Base-by-base conservation (phyloP, 2,113 vertebrate species). In the Pteropus alecto region DNA sequence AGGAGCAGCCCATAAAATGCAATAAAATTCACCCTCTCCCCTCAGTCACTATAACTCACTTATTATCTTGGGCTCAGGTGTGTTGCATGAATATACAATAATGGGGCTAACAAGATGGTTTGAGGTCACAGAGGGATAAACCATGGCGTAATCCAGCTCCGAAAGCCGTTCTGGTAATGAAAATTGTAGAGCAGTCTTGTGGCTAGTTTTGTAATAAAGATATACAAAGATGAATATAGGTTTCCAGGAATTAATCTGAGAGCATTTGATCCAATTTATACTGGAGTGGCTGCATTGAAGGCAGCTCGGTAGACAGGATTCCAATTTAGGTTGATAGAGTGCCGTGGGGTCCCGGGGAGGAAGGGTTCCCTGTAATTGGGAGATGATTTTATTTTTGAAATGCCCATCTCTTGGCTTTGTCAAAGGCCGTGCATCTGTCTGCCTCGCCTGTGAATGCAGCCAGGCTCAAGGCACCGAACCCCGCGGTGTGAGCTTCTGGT, bases 231-330 rank as follows among this genome's bases (percentile, higher is more conserved):
- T 92, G 94, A 94, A 98, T 96, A 54, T 56, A 92, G 95, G 94
- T 97, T 98, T 96, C 84, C 76, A 1, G 81, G 82, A 96, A 95
- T 98, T 94, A 98, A 98, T 98, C 97, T 97, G 96, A 98, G 95
- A 98, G 97, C 97, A 94, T 98, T 98, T 98, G 97, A 98, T 98
- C 97, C 98, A 98, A 97, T 98, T 98, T 98, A 95, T 97, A 87
- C 97, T 97, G 95, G 96, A 98, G 98, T 95, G 97, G 95, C 95
- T 87, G 95, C 83, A 87, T 70, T 86, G 97, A 97, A 92, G 96
- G 96, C 96, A 95, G 97, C 96, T 97, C n/a, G 2, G 95, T 92
- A 87, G 98, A 97, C 96, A 96, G 96, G 96, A 95, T 93, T 98
- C 96, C 97, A 97, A 97, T 98, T 98, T 98, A 98, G 93, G 92